These are phyloP conservation scores for Morbakka virulenta DNA, from an alignment of 30 jellyfish, hydroid and myxozoan species.

Conservation along the genomic window DNA sequence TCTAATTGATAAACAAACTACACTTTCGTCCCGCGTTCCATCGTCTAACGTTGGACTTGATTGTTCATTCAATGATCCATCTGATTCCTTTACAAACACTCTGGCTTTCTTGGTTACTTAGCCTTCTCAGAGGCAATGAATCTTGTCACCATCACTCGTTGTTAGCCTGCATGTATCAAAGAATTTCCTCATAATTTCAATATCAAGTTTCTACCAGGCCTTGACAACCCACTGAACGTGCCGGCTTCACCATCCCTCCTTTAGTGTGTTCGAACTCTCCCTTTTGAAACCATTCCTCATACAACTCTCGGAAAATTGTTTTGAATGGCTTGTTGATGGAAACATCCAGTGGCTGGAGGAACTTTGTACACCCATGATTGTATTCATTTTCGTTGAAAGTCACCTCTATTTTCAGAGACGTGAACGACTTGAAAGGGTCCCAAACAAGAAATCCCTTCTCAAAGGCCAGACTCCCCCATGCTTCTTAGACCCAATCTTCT, in stretches of 20 bases:
- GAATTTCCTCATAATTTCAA: slow-evolving; percentile 5
- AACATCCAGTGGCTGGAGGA: background rate
- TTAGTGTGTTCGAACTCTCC: too few relatives aligned
- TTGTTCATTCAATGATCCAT: background rate
- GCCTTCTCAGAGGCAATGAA: slow-evolving; percentile 51
- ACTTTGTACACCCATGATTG: slow-evolving; percentile 8
- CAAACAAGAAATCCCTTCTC: slow-evolving; percentile 31
- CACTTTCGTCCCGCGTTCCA: too few relatives aligned
- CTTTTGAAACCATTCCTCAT: slow-evolving; percentile 21
- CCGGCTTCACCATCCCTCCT: too few relatives aligned
- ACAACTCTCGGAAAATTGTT: slow-evolving; percentile 26
- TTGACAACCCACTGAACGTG: slow-evolving; percentile 61
- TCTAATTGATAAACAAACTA: too few relatives aligned
- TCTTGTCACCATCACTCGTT: slow-evolving; percentile 41
- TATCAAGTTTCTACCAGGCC: slow-evolving; percentile 51
- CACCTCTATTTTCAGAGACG: background rate
- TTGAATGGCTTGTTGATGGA: slow-evolving; percentile 10
- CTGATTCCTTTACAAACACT: slow-evolving; percentile 26
- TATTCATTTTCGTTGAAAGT: background rate
- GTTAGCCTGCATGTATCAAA: slow-evolving; percentile 46
- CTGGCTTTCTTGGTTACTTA: slow-evolving; percentile 64
- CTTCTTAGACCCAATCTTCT: slow-evolving; percentile 2
- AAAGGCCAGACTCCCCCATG: slow-evolving; percentile 19
- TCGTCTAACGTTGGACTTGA: slow-evolving; percentile 11
- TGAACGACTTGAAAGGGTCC: slow-evolving; percentile 25